Evolutionary conservation across 2,888 invertebrate genomes (phyloP), one percentile per base, ranked within the genome.

Genomic region (Tetanocera ferruginea): DNA sequence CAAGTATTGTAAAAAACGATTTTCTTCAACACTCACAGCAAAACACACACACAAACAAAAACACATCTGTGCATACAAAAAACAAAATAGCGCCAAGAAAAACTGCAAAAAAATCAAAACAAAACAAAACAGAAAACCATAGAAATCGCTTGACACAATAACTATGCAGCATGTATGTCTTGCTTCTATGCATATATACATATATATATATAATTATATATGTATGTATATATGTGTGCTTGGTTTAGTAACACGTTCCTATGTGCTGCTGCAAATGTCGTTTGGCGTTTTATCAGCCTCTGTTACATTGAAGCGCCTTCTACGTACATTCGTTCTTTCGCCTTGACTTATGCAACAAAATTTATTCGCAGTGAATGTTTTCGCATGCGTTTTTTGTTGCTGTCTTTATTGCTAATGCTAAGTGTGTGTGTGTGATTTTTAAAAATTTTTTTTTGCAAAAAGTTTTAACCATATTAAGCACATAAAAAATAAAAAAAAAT

Each of bases 301-400:
- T 43, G 43, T 6, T 11, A 43, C 43, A 43, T 43, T 43, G 43
- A 3, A 43, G 43, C 43, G 14, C 37, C 55, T n/a, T 19, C 55
- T 55, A 55, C 49, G 49, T 49, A 49, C 8, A 49, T 60, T 49
- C 49, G 6, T 49, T 69, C 25, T 57, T 14, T 23, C 72, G 57
- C 72, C 72, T 71, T 57, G 57, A 72, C 57, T 57, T 72, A 37
- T 60, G 57, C 55, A 55, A 31, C 34, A 60, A 37, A 72, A 72
- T 43, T 72, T 57, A 37, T 28, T 23, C 17, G 28, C 37, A 37
- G 23, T 57, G 57, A 14, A 17, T 34, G 37, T 34, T 14, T 70
- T 19, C 52, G 28, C 8, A 34, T 64, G 28, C n/a, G n/a, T n/a
- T 23, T 37, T 23, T 43, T 34, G 37, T 37, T 31, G 64, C 19